Base-by-base conservation (phyloP, 2,888 invertebrate species). In the Laothoe populi region DNA sequence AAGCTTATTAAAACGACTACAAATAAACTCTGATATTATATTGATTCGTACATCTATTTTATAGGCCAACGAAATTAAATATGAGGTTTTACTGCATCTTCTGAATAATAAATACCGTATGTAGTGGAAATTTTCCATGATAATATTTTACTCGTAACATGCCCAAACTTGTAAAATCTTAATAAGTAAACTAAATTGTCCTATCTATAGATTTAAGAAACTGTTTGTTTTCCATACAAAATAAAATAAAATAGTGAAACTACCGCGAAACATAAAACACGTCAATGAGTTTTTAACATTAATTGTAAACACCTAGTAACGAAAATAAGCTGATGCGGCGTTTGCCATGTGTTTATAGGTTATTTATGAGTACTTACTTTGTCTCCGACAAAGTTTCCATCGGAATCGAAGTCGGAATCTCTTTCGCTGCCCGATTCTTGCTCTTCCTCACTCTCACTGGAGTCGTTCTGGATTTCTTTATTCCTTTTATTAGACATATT, bases 331-430 rank as follows among this genome's bases (percentile, higher is more conserved):
- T 23, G 16, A 48, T 49, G 46, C 46, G 23, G 24, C 40, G 38
- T 13, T 48, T 48, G 71, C 86, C 90, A 88, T 88, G 89, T 83
- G 87, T 81, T 79, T 80, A 74, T 67, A 62, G 90, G 90, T 31
- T 31, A 74, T 67, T 49, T 10, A 44, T 2, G 8, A 64, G 64
- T 59, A 53, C 73, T 64, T 76, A 94, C 94, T 88, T 94, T 94
- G 63, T 94, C 94, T 40, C 94, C 94, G 26, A 92, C 85, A 69
- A 88, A 94, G 57, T 94, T 92, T 24, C 91, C 91, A 65, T 92
- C 93, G 0, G 92, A 92, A 74, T 93, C 93, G 13, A 91, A 82
- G 70, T 93, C 93, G 0, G 93, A 92, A 67, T 89, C 92, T 59
- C 75, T 82, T 70, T 81, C 91, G 63, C 79, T 88, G 13, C 83